Evolutionary conservation across 2,797 vertebrate genomes (phyloP), one percentile per base, ranked within the genome.

Genomic region (Serranus cabrilla): DNA sequence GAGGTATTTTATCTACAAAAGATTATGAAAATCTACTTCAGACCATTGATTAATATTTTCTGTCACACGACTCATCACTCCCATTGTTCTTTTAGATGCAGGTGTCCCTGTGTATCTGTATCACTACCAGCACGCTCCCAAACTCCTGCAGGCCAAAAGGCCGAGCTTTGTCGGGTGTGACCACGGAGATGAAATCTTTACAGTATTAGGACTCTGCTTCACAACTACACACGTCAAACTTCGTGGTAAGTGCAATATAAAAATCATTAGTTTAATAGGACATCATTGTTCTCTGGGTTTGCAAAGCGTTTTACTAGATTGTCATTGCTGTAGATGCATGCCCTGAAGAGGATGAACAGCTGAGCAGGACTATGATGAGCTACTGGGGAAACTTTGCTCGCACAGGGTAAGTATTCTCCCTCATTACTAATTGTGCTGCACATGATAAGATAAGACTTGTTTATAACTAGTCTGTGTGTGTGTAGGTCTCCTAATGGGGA

Each of bases 311-410:
- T 79, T 6, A 82, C 21, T 13, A 13, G 6, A 42, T n/a, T 34
- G 2, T 69, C 16, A 4, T 67, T 17, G 17, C 82, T 86, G 65
- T 25, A 94, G 94, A 16, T 11, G 1, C 1, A 5, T 95, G 93
- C 50, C 39, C 84, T 1, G 84, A 95, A 69, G 93, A 96, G 18
- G 96, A 97, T 25, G 52, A 85, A 66, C 59, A 86, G 34, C 70
- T 96, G 0, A 94, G 91, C 88, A 91, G 57, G 91, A 91, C 67
- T 27, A 2, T 96, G 71, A 97, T 96, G 96, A 92, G 75, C 67
- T 96, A 95, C 80, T 96, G 96, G 96, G 95, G 88, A 25, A 97
- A 96, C 90, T 97, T 97, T 90, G 96, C 95, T 81, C 90, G 74
- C 18, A 95, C 84, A 52, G 96, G 96, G 96, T 97, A 91, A 76